Evolutionary conservation across 1,140 invertebrate genomes (phyloP).

Genomic region (Drosophila busckii): DNA sequence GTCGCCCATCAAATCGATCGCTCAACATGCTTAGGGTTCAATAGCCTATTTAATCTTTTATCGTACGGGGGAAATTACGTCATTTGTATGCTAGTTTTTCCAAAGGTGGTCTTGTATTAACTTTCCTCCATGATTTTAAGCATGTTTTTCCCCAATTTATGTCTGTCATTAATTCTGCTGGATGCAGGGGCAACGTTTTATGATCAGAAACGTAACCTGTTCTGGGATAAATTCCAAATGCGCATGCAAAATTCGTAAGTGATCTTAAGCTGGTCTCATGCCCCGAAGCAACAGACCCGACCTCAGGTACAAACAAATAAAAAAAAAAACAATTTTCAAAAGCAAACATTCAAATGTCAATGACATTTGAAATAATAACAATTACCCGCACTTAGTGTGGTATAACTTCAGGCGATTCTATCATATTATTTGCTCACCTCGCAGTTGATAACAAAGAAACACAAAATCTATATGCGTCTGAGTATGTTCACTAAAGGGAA

Average conservation of each 20-base stretch:
- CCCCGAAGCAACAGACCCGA: too few relatives aligned
- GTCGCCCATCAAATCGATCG: slow-evolving; percentile 13
- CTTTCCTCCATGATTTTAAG: slow-evolving; percentile 3
- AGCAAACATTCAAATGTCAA: slow-evolving; percentile 11
- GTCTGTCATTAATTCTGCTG: too few relatives aligned
- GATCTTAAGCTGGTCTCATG: too few relatives aligned
- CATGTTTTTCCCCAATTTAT: neutral
- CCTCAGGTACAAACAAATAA: neutral
- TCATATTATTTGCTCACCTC: slow-evolving; percentile 8
- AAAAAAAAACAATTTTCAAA: neutral
- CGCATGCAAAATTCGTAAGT: too few relatives aligned
- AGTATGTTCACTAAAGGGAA: too few relatives aligned
- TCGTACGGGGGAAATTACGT: slow-evolving; percentile 45
- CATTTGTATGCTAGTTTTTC: slow-evolving; percentile 35
- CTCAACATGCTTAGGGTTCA: slow-evolving; percentile 23
- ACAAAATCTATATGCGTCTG: too few relatives aligned
- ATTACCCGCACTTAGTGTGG: slow-evolving; percentile 1
- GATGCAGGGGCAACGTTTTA: too few relatives aligned
- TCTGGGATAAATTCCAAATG: too few relatives aligned
- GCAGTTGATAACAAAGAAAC: too few relatives aligned
- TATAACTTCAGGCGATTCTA: slow-evolving; percentile 42
- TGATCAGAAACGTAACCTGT: too few relatives aligned
- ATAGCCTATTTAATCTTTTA: slow-evolving; percentile 34
- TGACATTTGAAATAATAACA: slow-evolving; percentile 7
- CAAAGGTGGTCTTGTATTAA: neutral